phyloP scores from a whole-genome alignment of 2,797 vertebrate genomes.

The Neoniphon sammara region DNA sequence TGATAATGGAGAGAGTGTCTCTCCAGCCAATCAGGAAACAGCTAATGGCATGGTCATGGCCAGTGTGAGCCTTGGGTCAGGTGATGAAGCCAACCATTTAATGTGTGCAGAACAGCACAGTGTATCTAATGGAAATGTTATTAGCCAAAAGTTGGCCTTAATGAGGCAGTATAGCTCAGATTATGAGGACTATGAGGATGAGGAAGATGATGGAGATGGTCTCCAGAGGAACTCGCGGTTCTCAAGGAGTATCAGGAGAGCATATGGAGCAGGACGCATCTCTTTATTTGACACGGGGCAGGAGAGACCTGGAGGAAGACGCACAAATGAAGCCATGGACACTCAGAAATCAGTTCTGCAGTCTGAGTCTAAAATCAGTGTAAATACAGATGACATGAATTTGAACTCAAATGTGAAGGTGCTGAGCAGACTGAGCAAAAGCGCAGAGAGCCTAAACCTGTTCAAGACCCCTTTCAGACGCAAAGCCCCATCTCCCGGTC shows the following conservation, averaged over 20 bases:
- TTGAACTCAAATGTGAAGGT: slow-evolving; percentile 70
- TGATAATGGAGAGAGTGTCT: slow-evolving; percentile 58
- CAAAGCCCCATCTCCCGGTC: slow-evolving; percentile 84
- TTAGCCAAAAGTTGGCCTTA: slow-evolving; percentile 52
- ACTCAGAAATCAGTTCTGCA: slow-evolving; percentile 49
- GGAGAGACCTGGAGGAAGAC: slow-evolving; percentile 49
- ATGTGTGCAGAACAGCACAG: slow-evolving; percentile 44
- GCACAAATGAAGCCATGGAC: slow-evolving; percentile 38
- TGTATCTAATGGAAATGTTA: slow-evolving; percentile 59
- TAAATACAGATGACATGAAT: slow-evolving; percentile 60
- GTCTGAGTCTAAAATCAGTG: slow-evolving; percentile 20
- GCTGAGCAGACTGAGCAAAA: slow-evolving; percentile 89
- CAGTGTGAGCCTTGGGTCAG: slow-evolving; percentile 25
- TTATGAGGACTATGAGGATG: slow-evolving; percentile 79
- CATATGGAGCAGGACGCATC: slow-evolving; percentile 92
- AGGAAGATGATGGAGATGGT: slow-evolving; percentile 80
- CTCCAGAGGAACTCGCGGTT: slow-evolving; percentile 88
- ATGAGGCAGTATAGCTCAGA: slow-evolving; percentile 58
- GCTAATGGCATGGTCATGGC: slow-evolving; percentile 53
- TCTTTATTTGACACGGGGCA: slow-evolving; percentile 82
- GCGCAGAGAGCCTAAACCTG: slow-evolving; percentile 89
- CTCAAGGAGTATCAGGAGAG: slow-evolving; percentile 92
- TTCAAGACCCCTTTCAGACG: slow-evolving; percentile 88
- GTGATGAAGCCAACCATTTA: slow-evolving; percentile 37
- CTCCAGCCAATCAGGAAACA: slow-evolving; percentile 48